These are phyloP conservation scores for Platysternon megacephalum DNA, from an alignment of 2,113 vertebrate genomes.

Conservation along the genomic window DNA sequence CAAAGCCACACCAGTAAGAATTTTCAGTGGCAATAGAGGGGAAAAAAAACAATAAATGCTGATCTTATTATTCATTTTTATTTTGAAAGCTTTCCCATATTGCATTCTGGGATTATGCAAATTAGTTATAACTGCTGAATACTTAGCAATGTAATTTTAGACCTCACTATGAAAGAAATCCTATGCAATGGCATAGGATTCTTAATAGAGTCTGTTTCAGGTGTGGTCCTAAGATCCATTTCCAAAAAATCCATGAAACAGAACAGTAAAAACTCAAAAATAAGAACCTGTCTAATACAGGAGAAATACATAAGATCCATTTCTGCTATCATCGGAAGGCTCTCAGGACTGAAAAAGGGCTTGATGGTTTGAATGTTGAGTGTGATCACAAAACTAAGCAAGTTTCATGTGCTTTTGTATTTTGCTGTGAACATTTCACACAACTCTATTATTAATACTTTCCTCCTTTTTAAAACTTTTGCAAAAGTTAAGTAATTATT, in stretches of 20 bases:
- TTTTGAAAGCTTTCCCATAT: constrained; percentile 64
- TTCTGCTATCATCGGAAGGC: background rate
- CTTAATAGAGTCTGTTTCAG: background rate
- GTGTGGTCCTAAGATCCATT: constrained; percentile 21
- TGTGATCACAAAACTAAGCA: constrained; percentile 27
- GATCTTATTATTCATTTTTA: constrained; percentile 72
- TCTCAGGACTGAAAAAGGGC: background rate
- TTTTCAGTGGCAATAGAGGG: constrained; percentile 70
- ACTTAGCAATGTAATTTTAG: constrained; percentile 50
- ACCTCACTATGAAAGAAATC: constrained; percentile 4
- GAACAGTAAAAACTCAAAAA: background rate
- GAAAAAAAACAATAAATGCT: constrained; percentile 71
- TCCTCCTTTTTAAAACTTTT: constrained; percentile 29
- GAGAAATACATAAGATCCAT: constrained; percentile 1
- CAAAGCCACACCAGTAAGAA: constrained; percentile 74
- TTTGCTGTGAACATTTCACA: constrained; percentile 1
- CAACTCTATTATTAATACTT: background rate
- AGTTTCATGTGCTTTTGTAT: constrained; percentile 27
- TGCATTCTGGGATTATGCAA: constrained; percentile 70
- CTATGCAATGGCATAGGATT: background rate
- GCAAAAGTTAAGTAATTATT: background rate
- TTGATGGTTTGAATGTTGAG: background rate
- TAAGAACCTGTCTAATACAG: background rate
- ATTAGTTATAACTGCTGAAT: constrained; percentile 58
- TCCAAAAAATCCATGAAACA: background rate